Evolutionary conservation across 2,888 invertebrate species (phyloP).

Genomic region (Onchidella celtica): DNA sequence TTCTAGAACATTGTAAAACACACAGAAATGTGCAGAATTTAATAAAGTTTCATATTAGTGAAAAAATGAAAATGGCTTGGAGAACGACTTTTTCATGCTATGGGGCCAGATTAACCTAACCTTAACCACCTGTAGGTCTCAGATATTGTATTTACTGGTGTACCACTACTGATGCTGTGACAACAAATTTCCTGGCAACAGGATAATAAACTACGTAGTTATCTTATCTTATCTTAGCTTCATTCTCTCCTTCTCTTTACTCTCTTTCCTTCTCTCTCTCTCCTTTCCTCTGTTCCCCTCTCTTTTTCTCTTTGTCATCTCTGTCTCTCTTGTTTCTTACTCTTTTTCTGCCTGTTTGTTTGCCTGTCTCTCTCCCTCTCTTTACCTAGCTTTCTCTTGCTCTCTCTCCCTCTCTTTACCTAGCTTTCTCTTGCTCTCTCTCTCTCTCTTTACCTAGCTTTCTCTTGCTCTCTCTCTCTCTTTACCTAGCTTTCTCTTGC

Average conservation of each 20-base stretch:
- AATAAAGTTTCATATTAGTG: no score
- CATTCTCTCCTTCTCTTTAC: not conserved
- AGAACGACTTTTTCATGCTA: no score
- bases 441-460: not conserved
- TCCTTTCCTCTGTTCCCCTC: not conserved
- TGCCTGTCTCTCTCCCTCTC: not conserved
- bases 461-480: conserved; percentile 2
- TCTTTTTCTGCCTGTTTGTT: not conserved
- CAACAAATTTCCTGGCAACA: no score
- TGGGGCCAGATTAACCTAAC: no score
- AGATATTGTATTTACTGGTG: no score
- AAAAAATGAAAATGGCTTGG: no score
- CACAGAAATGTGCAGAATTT: no score
- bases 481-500: not conserved
- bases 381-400: not conserved
- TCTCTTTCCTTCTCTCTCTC: conserved; percentile 8
- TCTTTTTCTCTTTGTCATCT: not conserved
- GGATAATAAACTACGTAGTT: no score
- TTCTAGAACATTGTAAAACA: no score
- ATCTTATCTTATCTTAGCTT: no score
- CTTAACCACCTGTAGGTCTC: no score
- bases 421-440: conserved; percentile 3
- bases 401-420: conserved; percentile 15
- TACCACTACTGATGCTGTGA: no score
- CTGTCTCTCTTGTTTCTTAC: not conserved